Evolutionary conservation across 2,797 vertebrate species (phyloP).

Genomic region (Phylloscopus collybita): DNA sequence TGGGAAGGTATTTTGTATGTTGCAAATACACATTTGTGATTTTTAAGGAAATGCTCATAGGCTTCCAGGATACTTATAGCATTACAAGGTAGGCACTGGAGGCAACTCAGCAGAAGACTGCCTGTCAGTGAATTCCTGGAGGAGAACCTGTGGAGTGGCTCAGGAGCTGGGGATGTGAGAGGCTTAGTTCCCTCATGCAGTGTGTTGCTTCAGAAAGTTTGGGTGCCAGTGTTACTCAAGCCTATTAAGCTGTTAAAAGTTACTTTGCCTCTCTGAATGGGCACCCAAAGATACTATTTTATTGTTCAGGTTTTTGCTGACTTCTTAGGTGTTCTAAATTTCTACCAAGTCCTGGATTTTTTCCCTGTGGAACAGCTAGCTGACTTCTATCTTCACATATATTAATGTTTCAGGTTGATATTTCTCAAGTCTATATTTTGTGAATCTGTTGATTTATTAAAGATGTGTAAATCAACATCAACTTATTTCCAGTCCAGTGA

Average conservation of each 20-base stretch:
- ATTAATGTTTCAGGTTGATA: background rate
- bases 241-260: background rate
- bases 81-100: background rate
- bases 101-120: background rate
- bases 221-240: background rate
- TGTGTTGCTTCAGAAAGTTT: background rate
- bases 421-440: background rate
- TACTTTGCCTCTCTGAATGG: background rate
- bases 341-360: background rate
- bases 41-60: background rate
- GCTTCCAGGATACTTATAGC: background rate
- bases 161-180: background rate
- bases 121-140: background rate
- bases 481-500: background rate
- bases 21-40: rapidly evolving
- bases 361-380: background rate
- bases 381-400: background rate
- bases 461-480: background rate
- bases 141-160: background rate
- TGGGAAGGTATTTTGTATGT: background rate
- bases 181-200: background rate
- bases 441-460: background rate
- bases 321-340: background rate
- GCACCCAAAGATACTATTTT: background rate
- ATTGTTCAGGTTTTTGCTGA: background rate